Percentiles rank a stretch among this genome's conserved stretches.
phyloP scores from a whole-genome alignment of 2,888 invertebrate species.

The Netelia fuscicornis region DNA sequence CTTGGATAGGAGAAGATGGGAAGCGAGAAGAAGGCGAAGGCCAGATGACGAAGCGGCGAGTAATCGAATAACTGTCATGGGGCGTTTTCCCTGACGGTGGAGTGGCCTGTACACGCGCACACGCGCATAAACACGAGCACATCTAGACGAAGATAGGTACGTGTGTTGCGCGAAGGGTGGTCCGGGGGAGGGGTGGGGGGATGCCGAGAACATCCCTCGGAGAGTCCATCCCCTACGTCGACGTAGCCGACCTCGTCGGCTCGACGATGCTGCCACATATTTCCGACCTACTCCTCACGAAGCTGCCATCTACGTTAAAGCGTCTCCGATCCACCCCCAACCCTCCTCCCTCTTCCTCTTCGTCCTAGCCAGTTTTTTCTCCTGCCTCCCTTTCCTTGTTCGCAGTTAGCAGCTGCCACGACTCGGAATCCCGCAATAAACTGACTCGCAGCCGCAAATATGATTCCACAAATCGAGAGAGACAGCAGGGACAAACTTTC shows the following conservation, averaged over 20 bases:
- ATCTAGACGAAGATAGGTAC: conserved; percentile 4
- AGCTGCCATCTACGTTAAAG: conserved; percentile 37
- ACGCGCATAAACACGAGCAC: background rate
- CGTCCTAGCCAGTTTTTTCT: background rate
- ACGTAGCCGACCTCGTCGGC: conserved; percentile 53
- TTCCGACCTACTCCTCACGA: conserved; percentile 57
- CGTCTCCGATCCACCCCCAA: conserved; percentile 42
- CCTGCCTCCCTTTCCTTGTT: conserved; percentile 41
- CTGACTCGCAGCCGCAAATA: conserved; percentile 11
- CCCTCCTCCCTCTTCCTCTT: conserved; percentile 47
- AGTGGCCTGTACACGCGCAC: conserved; percentile 49
- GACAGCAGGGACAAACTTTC: background rate
- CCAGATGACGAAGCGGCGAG: conserved; percentile 74
- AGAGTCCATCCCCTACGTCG: conserved; percentile 54
- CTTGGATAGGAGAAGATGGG: conserved; percentile 8
- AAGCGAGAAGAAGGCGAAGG: conserved; percentile 67
- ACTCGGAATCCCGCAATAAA: conserved; percentile 45
- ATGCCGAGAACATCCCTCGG: conserved; percentile 31
- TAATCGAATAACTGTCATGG: conserved; percentile 77
- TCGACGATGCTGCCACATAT: conserved; percentile 40
- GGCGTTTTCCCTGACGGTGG: conserved; percentile 45
- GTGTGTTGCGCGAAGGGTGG: conserved; percentile 37
- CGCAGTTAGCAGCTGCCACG: conserved; percentile 49
- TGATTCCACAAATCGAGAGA: conserved; percentile 10
- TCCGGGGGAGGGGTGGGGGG: conserved; percentile 52